Percentiles rank a stretch among this genome's conserved stretches.
These are phyloP conservation scores for Pseudeuparius sepicola DNA, from an alignment of 2,888 invertebrate species.

Conservation along the genomic window DNA sequence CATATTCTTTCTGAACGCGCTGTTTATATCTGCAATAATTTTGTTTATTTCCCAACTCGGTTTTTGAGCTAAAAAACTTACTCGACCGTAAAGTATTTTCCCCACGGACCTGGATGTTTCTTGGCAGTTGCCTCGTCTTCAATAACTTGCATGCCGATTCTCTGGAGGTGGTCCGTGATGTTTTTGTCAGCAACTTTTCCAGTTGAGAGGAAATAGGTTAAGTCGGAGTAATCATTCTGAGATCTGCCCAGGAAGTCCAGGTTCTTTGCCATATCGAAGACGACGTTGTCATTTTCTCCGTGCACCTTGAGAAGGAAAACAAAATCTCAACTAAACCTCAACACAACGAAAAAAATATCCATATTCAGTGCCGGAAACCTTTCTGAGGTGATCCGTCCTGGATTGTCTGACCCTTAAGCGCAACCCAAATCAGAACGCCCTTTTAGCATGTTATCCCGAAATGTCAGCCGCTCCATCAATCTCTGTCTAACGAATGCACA, in stretches of 20 bases:
- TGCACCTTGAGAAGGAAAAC: no score
- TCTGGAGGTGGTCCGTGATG: constrained; percentile 28
- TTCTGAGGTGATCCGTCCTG: no score
- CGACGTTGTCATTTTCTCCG: constrained; percentile 35
- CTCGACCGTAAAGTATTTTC: constrained; percentile 32
- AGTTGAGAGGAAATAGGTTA: constrained; percentile 30
- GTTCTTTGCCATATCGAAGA: constrained; percentile 34
- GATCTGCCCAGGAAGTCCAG: constrained; percentile 34
- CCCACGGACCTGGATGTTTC: constrained; percentile 27
- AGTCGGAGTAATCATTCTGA: constrained; percentile 34
- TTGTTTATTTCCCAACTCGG: no score
- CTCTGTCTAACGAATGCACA: no score
- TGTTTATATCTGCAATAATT: constrained; percentile 26
- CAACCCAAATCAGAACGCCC: no score
- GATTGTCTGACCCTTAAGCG: no score
- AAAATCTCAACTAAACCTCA: no score
- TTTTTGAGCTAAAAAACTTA: constrained; percentile 20
- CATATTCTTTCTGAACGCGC: constrained; percentile 24
- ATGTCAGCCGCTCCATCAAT: no score
- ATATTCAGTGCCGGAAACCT: no score
- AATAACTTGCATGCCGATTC: constrained; percentile 25
- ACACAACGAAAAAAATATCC: no score
- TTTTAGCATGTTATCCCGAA: no score
- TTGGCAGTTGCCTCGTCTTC: constrained; percentile 26
- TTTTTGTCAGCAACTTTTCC: constrained; percentile 28